A percentile compares a stretch with the other conserved stretches of the same genome.
These are phyloP conservation scores for Chironomus tentans DNA, from an alignment of 2,888 invertebrate genomes.

Conservation along the genomic window DNA sequence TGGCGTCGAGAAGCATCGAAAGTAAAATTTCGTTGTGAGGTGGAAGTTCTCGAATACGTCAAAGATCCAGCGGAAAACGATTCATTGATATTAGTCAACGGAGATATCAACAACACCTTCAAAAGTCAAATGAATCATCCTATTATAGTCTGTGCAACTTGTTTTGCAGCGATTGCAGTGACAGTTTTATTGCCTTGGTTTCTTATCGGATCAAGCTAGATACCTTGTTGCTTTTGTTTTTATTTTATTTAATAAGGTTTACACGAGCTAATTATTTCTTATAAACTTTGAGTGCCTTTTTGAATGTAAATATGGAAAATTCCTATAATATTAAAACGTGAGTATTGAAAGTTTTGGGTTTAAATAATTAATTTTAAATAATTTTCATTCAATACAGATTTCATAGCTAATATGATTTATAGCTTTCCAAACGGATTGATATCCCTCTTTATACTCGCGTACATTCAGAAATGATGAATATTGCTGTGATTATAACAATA, in stretches of 20 bases:
- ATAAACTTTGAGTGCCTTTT: not conserved
- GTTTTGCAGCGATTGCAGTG: constrained; percentile 39
- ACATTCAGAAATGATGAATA: too few relatives aligned
- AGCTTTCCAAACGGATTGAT: not conserved
- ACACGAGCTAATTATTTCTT: not conserved
- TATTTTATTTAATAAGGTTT: not conserved
- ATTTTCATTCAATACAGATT: not conserved
- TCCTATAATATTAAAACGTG: too few relatives aligned
- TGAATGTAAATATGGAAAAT: not conserved
- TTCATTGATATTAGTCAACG: constrained; percentile 22
- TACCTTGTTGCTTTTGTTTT: not conserved
- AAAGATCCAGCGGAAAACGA: constrained; percentile 40
- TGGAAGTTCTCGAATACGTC: constrained; percentile 42
- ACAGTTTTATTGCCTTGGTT: constrained; percentile 42
- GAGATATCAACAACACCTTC: constrained; percentile 32
- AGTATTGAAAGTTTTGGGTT: too few relatives aligned
- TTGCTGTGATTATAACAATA: too few relatives aligned
- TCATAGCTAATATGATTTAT: not conserved
- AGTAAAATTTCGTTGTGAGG: constrained; percentile 44
- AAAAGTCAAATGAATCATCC: constrained; percentile 31
- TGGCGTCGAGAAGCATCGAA: constrained; percentile 42
- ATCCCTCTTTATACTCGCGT: not conserved
- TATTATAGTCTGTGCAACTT: constrained; percentile 38
- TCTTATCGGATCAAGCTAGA: constrained; percentile 30
- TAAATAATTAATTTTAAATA: too few relatives aligned